Base-by-base conservation (phyloP, 2,888 invertebrate species). In the Acronicta leporina region DNA sequence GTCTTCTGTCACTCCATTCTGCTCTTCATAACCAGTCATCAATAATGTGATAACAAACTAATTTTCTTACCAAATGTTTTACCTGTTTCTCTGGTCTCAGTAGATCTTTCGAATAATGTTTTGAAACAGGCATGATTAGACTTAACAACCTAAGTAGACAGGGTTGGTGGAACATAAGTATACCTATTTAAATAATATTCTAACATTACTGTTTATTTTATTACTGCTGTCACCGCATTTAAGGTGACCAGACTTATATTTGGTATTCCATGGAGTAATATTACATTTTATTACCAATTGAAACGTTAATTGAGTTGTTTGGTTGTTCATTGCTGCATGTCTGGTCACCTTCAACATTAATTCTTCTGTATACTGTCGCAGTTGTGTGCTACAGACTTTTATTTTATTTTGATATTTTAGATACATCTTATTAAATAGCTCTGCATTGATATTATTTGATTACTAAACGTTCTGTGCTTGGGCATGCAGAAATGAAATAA, bases 401-500 rank as follows among this genome's bases (percentile, higher is more conserved):
- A 68, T 82, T 87, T 87, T 82, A 69, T 80, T 81, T 81, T 80
- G 78, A 82, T 86, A 81, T 68, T 72, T 81, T 82, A 80, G 75
- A 66, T 73, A 66, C 59, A 68, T 73, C 79, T 77, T 79, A 77
- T 79, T 78, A 74, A 78, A 85, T 92, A 90, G 89, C 81, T 77
- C 77, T 88, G 87, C 89, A 88, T 90, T 79, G 75, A 91, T 88
- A 87, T 91, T 88, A 85, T 79, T 81, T 81, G 41, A 80, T 76
- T 81, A 81, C 75, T 80, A 85, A 89, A 89, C 88, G 89, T 88
- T 88, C 83, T 89, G 89, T 92, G 94, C 93, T 94, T 94, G 89
- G 94, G 94, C 94, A 94, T 94, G 94, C 94, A 94, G 94, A 92
- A 93, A 94, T 94, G 93, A 87, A 87, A 86, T 86, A n/a, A n/a